A percentile compares a stretch with the other conserved stretches of the same genome.
Evolutionary conservation across 2,113 vertebrate species (phyloP).

Genomic region (Sebastes schlegelii): DNA sequence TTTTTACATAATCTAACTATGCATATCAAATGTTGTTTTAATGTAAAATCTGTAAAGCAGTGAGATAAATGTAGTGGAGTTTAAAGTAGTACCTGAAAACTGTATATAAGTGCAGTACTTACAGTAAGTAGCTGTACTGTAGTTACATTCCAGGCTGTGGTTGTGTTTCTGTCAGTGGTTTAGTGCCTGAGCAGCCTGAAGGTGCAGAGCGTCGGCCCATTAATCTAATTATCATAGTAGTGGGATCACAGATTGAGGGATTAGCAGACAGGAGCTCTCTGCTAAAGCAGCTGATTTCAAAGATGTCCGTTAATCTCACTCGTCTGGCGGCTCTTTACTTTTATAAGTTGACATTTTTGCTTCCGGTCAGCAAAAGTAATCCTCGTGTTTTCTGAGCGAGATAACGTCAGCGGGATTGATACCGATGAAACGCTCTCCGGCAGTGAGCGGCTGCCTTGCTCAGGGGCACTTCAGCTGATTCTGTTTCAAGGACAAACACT

Average conservation of each 20-base stretch:
- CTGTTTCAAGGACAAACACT: conserved; percentile 28
- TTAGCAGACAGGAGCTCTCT: conserved; percentile 45
- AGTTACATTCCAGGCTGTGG: background rate
- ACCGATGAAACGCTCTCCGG: background rate
- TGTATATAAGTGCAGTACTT: background rate
- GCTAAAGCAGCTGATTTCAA: conserved; percentile 39
- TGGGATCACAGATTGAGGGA: conserved; percentile 59
- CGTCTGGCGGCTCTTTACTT: conserved; percentile 18
- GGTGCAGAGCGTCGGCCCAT: conserved; percentile 9
- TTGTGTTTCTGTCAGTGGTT: background rate
- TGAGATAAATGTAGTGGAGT: no score
- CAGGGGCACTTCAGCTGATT: conserved; percentile 2
- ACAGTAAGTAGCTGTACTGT: background rate
- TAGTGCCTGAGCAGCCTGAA: background rate
- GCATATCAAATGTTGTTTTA: no score
- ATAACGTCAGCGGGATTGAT: background rate
- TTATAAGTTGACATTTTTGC: conserved; percentile 6
- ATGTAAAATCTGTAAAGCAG: no score
- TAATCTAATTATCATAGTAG: conserved; percentile 55
- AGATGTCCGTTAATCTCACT: conserved; percentile 48
- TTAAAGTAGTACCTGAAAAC: no score
- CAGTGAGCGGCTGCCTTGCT: conserved; percentile 1
- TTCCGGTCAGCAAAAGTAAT: conserved; percentile 18
- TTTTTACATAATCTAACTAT: no score
- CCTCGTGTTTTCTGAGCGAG: background rate